Evolutionary conservation across 2,797 vertebrate species (phyloP).

Genomic region (Manis javanica): DNA sequence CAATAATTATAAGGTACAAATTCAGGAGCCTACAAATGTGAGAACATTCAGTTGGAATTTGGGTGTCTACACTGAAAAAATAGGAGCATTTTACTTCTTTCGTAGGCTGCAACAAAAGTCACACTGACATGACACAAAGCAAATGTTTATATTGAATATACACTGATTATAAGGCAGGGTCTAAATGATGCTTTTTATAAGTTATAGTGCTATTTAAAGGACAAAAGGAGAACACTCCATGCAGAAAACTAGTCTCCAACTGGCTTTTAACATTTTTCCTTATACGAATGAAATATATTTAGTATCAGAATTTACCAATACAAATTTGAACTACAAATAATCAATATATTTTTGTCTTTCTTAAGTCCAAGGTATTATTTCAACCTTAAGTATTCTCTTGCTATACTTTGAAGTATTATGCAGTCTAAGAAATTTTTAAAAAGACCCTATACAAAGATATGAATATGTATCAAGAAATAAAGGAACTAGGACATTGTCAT

Average conservation of each 20-base stretch:
- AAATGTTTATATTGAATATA: constrained; percentile 69
- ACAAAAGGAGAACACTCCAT: constrained; percentile 58
- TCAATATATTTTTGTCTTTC: not conserved
- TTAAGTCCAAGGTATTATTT: not conserved
- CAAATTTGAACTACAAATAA: not conserved
- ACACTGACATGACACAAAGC: constrained; percentile 25
- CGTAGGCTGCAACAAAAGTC: not conserved
- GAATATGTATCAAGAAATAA: not conserved
- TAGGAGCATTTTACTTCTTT: constrained; percentile 3
- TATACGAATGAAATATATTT: not conserved
- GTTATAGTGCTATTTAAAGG: constrained; percentile 64
- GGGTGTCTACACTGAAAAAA: not conserved
- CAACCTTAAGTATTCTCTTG: not conserved
- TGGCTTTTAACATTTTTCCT: not conserved
- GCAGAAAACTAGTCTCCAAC: constrained; percentile 66
- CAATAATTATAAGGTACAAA: constrained; percentile 18
- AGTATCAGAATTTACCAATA: not conserved
- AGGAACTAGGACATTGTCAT: not conserved
- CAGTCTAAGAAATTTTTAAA: not conserved
- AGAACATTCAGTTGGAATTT: constrained; percentile 35
- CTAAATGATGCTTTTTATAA: constrained; percentile 65
- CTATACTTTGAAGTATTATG: not conserved
- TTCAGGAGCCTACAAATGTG: not conserved
- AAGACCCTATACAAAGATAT: not conserved
- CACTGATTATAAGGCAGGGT: constrained; percentile 60